Evolutionary conservation across 23 tunicate species (phyloP).

Genomic region (Halocynthia aurantium): DNA sequence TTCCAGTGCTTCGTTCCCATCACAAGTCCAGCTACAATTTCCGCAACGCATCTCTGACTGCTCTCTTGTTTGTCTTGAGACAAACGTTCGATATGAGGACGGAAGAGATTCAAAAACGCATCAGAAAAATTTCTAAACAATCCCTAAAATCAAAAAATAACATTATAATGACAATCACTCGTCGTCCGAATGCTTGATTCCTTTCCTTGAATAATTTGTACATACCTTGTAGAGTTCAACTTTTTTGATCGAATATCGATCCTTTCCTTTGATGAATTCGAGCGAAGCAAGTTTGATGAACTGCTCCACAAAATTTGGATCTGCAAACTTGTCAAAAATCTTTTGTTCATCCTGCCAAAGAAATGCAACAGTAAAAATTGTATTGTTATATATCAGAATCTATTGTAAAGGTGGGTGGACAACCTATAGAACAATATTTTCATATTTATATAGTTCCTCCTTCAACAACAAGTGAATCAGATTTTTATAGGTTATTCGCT

Average conservation of each 20-base stretch:
- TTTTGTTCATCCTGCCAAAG: constrained; percentile 28
- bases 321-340: constrained; percentile 42
- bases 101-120: constrained; percentile 43
- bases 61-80: constrained; percentile 58
- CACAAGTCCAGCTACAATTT: constrained; percentile 71
- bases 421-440: background rate
- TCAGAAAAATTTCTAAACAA: constrained; percentile 79
- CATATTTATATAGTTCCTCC: too few species aligned
- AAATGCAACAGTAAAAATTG: background rate
- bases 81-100: constrained; percentile 37
- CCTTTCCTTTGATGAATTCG: constrained; percentile 64
- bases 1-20: constrained; percentile 89
- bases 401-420: background rate
- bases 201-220: background rate
- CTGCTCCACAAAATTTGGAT: constrained; percentile 48
- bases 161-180: too few species aligned
- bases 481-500: too few species aligned
- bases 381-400: background rate
- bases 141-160: constrained; percentile 28
- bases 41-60: constrained; percentile 71
- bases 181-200: too few species aligned
- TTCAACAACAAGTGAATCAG: too few species aligned
- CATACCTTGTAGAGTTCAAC: constrained; percentile 42
- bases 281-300: constrained; percentile 39
- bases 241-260: constrained; percentile 53